Evolutionary conservation across 2,113 vertebrate genomes (phyloP).

Genomic region (Hiodon alosoides): DNA sequence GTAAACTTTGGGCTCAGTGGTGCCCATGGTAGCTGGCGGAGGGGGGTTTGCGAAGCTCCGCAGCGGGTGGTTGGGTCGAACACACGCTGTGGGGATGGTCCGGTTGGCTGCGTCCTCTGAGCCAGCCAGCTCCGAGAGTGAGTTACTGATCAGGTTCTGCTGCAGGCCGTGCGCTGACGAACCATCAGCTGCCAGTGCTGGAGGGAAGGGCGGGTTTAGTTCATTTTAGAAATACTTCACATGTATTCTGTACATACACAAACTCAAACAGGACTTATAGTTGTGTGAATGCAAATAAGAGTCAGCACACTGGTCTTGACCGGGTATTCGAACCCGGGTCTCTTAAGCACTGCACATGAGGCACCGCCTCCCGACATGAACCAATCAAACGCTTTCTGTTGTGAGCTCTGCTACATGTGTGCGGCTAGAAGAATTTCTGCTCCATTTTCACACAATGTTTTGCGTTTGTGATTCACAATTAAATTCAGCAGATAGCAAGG

Average conservation of each 20-base stretch:
- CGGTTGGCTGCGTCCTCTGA: constrained; percentile 66
- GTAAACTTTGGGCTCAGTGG: constrained; percentile 86
- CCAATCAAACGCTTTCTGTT: too few relatives aligned
- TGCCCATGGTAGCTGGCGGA: constrained; percentile 80
- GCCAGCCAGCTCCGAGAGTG: constrained; percentile 61
- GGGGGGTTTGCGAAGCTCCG: constrained; percentile 87
- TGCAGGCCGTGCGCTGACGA: constrained; percentile 47
- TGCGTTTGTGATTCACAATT: too few relatives aligned
- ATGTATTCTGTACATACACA: neutral
- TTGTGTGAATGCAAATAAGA: too few relatives aligned
- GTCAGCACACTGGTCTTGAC: too few relatives aligned
- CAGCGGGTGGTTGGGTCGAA: constrained; percentile 81
- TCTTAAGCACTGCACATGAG: too few relatives aligned
- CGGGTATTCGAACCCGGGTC: too few relatives aligned
- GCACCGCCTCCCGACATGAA: too few relatives aligned
- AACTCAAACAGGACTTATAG: neutral
- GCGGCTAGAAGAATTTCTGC: too few relatives aligned
- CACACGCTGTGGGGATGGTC: constrained; percentile 84
- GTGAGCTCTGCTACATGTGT: too few relatives aligned
- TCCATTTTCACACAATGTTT: too few relatives aligned
- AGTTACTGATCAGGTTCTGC: constrained; percentile 55
- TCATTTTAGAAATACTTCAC: neutral
- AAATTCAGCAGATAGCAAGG: too few relatives aligned
- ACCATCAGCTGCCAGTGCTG: constrained; percentile 60
- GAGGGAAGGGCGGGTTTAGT: neutral